Conservation (phyloP, 2,888 invertebrate genomes). For the Halocaridina rubra region DNA sequence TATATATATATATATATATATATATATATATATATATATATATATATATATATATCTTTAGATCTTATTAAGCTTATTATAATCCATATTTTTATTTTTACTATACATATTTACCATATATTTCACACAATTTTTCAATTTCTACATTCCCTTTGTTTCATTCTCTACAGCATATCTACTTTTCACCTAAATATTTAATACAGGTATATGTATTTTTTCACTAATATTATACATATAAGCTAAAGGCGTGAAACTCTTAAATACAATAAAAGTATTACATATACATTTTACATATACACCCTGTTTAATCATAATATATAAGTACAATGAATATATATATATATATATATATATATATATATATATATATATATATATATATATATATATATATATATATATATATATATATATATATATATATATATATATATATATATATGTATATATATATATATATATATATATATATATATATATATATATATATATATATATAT, state of each 20-base stretch:
- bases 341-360: background rate
- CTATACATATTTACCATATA: background rate
- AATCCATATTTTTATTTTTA: background rate
- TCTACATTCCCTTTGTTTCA: background rate
- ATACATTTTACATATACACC: background rate
- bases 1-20: background rate
- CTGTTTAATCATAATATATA: background rate
- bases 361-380: background rate
- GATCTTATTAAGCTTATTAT: background rate
- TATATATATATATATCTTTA: background rate
- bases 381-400: background rate
- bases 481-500: background rate
- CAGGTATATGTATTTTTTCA: too few relatives aligned
- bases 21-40: background rate
- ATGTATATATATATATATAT: background rate
- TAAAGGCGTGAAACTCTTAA: too few relatives aligned
- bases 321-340: background rate
- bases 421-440: background rate
- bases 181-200: background rate
- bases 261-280: background rate
- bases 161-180: background rate
- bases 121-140: background rate
- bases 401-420: background rate
- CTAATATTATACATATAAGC: too few relatives aligned
- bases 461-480: background rate